These are phyloP conservation scores for Amia ocellicauda DNA, from an alignment of 2,113 vertebrate genomes.

Conservation along the genomic window DNA sequence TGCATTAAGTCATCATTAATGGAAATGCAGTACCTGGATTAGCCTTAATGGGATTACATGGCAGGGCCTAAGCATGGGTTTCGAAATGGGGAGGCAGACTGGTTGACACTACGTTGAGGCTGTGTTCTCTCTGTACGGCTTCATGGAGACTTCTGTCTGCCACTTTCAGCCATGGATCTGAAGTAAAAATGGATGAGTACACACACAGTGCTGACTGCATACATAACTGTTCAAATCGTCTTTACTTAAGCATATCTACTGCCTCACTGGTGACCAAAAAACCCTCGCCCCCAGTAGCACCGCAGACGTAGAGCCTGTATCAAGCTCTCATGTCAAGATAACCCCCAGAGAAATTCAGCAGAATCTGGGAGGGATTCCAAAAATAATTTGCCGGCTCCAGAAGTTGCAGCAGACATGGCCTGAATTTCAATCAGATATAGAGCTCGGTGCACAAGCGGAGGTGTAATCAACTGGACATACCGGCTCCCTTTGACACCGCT, in stretches of 20 bases:
- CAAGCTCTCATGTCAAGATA: no score
- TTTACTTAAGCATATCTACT: background rate
- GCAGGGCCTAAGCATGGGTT: background rate
- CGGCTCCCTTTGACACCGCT: background rate
- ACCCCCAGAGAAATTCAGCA: slow-evolving; percentile 33
- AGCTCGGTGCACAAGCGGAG: background rate
- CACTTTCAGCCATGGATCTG: background rate
- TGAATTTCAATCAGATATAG: slow-evolving; percentile 49
- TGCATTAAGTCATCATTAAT: background rate
- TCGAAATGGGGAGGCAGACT: background rate
- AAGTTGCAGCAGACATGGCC: slow-evolving; percentile 46
- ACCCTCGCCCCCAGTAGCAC: background rate
- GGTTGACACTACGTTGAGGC: background rate
- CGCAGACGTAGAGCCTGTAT: background rate
- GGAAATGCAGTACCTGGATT: slow-evolving; percentile 6
- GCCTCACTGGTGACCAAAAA: background rate
- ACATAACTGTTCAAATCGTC: background rate
- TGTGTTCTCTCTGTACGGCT: background rate
- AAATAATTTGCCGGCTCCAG: slow-evolving; percentile 42
- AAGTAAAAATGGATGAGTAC: background rate
- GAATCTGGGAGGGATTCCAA: slow-evolving; percentile 47
- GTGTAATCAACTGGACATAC: background rate
- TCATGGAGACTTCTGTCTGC: no score
- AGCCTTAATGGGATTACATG: slow-evolving; percentile 18
- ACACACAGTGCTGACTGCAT: background rate